Evolutionary conservation across 1,140 invertebrate species (phyloP).

Genomic region (Hycleus cichorii): DNA sequence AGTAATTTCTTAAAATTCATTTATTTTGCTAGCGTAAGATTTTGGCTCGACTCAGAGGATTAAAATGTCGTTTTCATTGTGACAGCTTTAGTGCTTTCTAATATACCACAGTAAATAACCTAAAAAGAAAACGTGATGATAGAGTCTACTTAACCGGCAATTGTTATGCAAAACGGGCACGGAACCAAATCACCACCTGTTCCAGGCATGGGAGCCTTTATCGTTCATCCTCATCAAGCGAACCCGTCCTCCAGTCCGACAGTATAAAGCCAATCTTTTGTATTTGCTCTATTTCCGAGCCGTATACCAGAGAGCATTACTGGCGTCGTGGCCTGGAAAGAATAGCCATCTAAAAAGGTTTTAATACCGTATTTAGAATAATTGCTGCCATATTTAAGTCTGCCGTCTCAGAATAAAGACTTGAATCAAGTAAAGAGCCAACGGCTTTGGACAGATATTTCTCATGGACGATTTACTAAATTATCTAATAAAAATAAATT

Average conservation of each 20-base stretch:
- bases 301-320: conserved; percentile 29
- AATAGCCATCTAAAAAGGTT: conserved; percentile 40
- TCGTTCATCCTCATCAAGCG: conserved; percentile 40
- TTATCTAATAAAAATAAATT: conserved; percentile 4
- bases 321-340: conserved; percentile 38
- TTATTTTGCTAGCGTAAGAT: conserved; percentile 28
- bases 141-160: conserved; percentile 37
- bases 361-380: conserved; percentile 41
- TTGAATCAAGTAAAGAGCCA: conserved; percentile 15
- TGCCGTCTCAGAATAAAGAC: conserved; percentile 33
- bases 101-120: conserved; percentile 39
- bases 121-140: conserved; percentile 39
- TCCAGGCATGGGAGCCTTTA: conserved; percentile 28
- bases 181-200: conserved; percentile 39
- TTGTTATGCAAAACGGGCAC: conserved; percentile 41
- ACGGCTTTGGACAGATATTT: conserved; percentile 22
- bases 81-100: conserved; percentile 40
- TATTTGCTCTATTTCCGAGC: conserved; percentile 39
- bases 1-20: conserved; percentile 34
- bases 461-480: conserved; percentile 33
- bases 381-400: conserved; percentile 40
- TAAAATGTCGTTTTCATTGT: conserved; percentile 38
- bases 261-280: conserved; percentile 40
- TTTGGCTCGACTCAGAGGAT: conserved; percentile 23
- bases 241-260: conserved; percentile 33